These are phyloP conservation scores for Zaprionus taronus DNA, from an alignment of 1,140 invertebrate species.

Conservation along the genomic window DNA sequence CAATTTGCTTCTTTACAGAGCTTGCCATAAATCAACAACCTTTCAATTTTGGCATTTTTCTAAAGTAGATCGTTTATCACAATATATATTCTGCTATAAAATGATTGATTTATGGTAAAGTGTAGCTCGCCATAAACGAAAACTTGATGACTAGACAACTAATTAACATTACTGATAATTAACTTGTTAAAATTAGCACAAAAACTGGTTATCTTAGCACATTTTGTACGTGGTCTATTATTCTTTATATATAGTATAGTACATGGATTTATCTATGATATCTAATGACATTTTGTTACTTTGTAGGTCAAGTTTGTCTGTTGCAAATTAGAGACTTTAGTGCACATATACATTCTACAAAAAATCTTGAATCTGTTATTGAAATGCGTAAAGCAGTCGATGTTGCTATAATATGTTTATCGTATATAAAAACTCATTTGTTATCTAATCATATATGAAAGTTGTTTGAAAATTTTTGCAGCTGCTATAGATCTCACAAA, in stretches of 20 bases:
- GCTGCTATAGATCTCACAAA: no score
- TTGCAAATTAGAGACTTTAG: neutral
- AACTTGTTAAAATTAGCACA: constrained; percentile 1
- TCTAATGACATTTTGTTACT: neutral
- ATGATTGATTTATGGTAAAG: neutral
- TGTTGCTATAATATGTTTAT: neutral
- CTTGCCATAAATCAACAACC: neutral
- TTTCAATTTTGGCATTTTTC: neutral
- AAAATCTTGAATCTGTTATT: no score
- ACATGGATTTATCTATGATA: neutral
- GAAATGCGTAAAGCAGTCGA: neutral
- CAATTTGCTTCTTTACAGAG: neutral
- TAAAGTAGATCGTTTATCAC: neutral
- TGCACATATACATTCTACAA: neutral
- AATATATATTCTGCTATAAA: neutral
- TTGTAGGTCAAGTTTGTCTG: neutral
- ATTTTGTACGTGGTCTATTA: neutral
- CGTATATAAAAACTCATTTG: neutral
- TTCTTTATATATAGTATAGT: neutral
- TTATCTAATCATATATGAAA: no score
- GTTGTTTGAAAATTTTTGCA: no score
- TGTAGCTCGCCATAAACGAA: neutral
- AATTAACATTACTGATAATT: constrained; percentile 1
- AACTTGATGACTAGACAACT: neutral
- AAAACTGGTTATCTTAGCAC: neutral